These are phyloP conservation scores for Periplaneta americana DNA, from an alignment of 1,140 invertebrate species.

Conservation along the genomic window DNA sequence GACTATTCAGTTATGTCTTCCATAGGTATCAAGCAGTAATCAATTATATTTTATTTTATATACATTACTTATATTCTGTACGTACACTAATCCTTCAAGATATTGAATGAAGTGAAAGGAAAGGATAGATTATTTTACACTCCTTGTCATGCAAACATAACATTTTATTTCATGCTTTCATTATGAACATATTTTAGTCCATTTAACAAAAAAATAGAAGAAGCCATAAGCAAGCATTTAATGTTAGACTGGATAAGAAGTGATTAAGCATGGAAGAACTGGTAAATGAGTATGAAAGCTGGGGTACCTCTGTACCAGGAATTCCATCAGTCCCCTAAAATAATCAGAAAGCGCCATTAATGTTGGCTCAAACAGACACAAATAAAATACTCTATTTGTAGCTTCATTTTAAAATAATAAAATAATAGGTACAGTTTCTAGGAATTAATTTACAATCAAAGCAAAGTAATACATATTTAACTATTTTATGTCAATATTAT, in stretches of 20 bases:
- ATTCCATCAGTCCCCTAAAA: conserved; percentile 88
- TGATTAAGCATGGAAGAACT: not conserved
- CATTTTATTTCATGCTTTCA: not conserved
- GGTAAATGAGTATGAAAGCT: conserved; percentile 19
- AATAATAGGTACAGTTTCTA: not conserved
- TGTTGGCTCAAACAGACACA: not conserved
- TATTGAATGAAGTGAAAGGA: not conserved
- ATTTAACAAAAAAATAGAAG: not conserved
- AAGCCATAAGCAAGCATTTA: not conserved
- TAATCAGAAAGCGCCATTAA: conserved; percentile 26
- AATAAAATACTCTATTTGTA: not conserved
- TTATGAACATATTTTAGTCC: not conserved
- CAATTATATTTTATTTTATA: not conserved
- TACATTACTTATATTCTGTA: not conserved
- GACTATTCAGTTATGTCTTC: not conserved
- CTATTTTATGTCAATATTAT: no score
- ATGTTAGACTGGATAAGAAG: not conserved
- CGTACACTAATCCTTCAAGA: not conserved
- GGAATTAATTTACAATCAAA: not conserved
- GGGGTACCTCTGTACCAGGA: conserved; percentile 76
- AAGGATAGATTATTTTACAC: not conserved
- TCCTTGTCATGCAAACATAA: not conserved
- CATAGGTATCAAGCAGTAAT: not conserved
- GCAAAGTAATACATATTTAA: not conserved
- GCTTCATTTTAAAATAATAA: not conserved